These are phyloP conservation scores for Heteromormyrus szaboi DNA, from an alignment of 2,797 vertebrate genomes.

Conservation along the genomic window DNA sequence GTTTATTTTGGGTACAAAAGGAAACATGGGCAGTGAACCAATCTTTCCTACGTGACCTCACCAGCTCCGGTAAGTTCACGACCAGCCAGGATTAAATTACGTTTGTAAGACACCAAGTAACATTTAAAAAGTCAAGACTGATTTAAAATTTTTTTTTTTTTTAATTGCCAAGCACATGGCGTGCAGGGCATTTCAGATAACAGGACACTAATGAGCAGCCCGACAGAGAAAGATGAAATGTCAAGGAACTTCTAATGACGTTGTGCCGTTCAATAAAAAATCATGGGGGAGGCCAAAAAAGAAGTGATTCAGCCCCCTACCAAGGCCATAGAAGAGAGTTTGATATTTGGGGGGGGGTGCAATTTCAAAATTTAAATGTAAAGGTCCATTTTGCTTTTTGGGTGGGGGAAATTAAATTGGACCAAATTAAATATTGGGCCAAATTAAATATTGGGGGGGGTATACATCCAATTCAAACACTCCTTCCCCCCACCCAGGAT, in stretches of 20 bases:
- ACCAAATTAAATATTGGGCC: background rate
- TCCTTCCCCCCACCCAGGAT: background rate
- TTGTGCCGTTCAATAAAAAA: background rate
- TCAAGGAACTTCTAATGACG: background rate
- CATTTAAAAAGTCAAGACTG: constrained; percentile 8
- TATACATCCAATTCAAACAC: background rate
- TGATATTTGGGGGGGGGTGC: background rate
- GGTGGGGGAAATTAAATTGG: background rate
- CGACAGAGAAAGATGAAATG: background rate
- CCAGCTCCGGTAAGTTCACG: background rate
- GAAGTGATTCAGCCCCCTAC: background rate
- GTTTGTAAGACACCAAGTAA: background rate
- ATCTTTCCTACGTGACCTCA: background rate
- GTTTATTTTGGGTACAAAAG: background rate
- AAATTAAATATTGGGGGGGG: background rate
- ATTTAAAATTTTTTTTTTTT: background rate
- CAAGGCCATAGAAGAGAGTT: background rate
- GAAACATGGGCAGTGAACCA: background rate
- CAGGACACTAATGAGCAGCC: background rate
- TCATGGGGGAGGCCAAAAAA: background rate
- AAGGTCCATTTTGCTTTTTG: background rate
- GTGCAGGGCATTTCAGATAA: background rate
- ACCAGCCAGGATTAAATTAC: background rate
- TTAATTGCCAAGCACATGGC: background rate
- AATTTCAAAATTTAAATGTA: background rate